Conservation (phyloP, 2,888 invertebrate species). For the Myopa testacea region DNA sequence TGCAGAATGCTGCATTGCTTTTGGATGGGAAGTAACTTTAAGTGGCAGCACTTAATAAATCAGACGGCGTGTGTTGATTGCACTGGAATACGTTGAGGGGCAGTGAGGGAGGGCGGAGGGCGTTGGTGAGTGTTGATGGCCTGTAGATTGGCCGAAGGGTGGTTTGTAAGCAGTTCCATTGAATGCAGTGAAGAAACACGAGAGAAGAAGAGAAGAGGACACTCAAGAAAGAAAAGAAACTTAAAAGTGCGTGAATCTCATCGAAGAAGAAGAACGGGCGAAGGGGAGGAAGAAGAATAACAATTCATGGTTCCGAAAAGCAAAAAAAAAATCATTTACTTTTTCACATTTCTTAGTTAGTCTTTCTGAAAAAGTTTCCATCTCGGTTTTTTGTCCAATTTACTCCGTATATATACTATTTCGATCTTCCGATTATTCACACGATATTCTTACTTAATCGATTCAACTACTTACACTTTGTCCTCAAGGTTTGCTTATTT, state of each 20-base stretch:
- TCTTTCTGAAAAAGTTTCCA: background rate
- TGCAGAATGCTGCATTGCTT: background rate
- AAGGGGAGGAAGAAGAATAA: background rate
- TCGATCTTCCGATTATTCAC: no score
- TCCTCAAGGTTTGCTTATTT: no score
- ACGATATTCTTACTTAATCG: no score
- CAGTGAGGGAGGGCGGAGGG: background rate
- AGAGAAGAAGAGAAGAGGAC: background rate
- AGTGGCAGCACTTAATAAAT: constrained; percentile 34
- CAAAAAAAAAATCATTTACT: background rate
- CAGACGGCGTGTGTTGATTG: background rate
- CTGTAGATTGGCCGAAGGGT: background rate
- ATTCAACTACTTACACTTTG: no score
- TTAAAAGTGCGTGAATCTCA: background rate
- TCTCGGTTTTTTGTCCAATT: background rate
- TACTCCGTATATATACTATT: background rate
- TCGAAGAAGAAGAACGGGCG: background rate
- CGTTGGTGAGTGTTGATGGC: background rate
- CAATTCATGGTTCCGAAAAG: background rate
- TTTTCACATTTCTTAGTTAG: background rate
- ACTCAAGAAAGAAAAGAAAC: background rate
- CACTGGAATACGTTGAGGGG: background rate
- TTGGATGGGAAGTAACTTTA: constrained; percentile 1
- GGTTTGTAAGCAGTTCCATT: background rate
- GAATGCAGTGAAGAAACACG: background rate